Evolutionary conservation across 2,888 invertebrate genomes (phyloP), one percentile per base, ranked within the genome.

Genomic region (Agonopterix alstromeriana): DNA sequence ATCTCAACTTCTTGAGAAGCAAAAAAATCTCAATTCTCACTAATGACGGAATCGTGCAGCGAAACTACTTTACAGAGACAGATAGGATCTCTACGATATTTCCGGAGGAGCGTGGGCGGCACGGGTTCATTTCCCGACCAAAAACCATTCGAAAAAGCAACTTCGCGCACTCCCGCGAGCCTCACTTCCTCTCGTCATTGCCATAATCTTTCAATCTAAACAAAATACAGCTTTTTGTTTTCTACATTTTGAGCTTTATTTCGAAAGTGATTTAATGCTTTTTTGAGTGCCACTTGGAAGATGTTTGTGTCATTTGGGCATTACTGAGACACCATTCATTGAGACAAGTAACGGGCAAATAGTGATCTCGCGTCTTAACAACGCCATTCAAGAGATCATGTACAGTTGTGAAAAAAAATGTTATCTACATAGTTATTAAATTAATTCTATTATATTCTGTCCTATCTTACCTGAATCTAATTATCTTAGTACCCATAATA

Each of bases 281-380:
- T 64, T 71, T 76, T 53, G 57, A 58, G 48, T 61, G 57, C 56
- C 53, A 52, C 38, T 27, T 27, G 27, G 46, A 56, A 46, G 61
- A 65, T 65, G 57, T 70, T 68, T 73, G 69, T 73, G 70, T 60
- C 75, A 64, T 76, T 77, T 73, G 67, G 73, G 67, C 64, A 67
- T 68, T 69, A 67, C 70, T 59, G 60, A 65, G 70, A 73, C 72
- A 78, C 79, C 81, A 83, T 84, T 84, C 85, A 86, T 85, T 85
- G 77, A 86, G 80, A 80, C 76, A 81, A 84, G 78, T 85, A 85
- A 85, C 85, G 85, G 85, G 74, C 79, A 81, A 80, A 83, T 84
- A 84, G 82, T 84, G 81, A 79, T 81, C 78, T 81, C 68, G 70
- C 62, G 73, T 75, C 80, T 77, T 73, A 75, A 69, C 77, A 73